Evolutionary conservation across 2,888 invertebrate genomes (phyloP), one percentile per base, ranked within the genome.

Genomic region (Xylophagus ater): DNA sequence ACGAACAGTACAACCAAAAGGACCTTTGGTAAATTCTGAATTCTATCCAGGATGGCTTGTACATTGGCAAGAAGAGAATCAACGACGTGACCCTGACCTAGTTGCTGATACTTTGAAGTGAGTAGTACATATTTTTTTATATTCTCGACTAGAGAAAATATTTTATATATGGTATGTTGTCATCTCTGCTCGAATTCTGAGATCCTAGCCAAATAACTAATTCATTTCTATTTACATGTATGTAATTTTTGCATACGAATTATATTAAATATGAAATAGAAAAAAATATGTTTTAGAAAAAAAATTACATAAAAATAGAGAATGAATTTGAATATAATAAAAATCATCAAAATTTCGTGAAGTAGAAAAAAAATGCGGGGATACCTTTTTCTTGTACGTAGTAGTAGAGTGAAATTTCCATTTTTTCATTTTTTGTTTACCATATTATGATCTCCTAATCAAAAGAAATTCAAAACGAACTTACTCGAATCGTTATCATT

Each of bases 1-100:
- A 47, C 69, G 78, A 2, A 48, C 45, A 1, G 66, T 67, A 40
- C 71, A 74, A 54, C 71, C 73, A 0, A 62, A 71, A 44, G 92
- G 90, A 1, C 93, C 93, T 0, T 57, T 86, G 42, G 86, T 92
- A 40, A 93, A 93, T 63, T 88, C 88, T 0, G 90, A 90, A 62
- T 93, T 74, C 63, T 93, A 93, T 65, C 78, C 88, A 0, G 92
- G 92, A 9, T 93, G 93, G 93, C 60, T 93, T 35, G 84, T 88
- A 4, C 82, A 87, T 56, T 93, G 93, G 92, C 80, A 80, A 34
- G 74, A 79, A 52, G 55, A 61, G 0, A 73, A 82, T 45, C 74
- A 76, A 42, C 67, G 66, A 14, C 71, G 73, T 0, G 52, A 58
- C 33, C 68, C 72, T 0, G 52, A 60, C 0, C 47, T 38, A 0